A percentile compares a stretch with the other conserved stretches of the same genome.
Conservation (phyloP, 2,888 invertebrate genomes). For the Nemoura dubitans region DNA sequence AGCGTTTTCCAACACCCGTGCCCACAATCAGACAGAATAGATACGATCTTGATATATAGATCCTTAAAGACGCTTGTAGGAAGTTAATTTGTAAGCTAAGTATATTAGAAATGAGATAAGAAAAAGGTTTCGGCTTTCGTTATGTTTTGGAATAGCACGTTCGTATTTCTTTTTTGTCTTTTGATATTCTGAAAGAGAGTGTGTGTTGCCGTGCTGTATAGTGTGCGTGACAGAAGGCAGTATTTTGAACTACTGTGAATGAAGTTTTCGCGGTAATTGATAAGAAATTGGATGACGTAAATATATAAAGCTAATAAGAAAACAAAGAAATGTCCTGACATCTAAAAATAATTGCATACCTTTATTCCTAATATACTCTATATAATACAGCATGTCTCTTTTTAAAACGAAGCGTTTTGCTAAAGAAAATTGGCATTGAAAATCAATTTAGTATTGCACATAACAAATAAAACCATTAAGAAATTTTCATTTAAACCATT, state of each 20-base stretch:
- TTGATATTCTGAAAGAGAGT: too few relatives aligned
- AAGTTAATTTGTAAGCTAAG: conserved; percentile 12
- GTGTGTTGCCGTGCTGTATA: too few relatives aligned
- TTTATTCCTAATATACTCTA: too few relatives aligned
- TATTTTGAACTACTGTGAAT: not conserved
- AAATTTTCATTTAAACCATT: not conserved
- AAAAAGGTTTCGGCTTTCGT: not conserved
- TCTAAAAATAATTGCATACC: too few relatives aligned
- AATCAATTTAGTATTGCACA: not conserved
- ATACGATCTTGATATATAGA: conserved; percentile 12
- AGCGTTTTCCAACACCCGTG: not conserved
- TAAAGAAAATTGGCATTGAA: not conserved
- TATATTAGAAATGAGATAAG: not conserved
- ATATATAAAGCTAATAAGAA: too few relatives aligned
- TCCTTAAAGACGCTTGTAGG: not conserved
- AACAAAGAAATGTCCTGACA: too few relatives aligned
- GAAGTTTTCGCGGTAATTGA: too few relatives aligned
- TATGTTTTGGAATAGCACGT: too few relatives aligned
- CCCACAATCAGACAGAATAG: not conserved
- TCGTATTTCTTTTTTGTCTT: too few relatives aligned
- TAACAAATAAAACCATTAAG: not conserved
- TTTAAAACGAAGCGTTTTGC: too few relatives aligned
- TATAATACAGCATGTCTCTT: too few relatives aligned
- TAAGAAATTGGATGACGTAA: too few relatives aligned
- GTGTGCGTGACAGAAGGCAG: not conserved